Conservation (phyloP, 2,113 vertebrate genomes). For the Carlito syrichta region DNA sequence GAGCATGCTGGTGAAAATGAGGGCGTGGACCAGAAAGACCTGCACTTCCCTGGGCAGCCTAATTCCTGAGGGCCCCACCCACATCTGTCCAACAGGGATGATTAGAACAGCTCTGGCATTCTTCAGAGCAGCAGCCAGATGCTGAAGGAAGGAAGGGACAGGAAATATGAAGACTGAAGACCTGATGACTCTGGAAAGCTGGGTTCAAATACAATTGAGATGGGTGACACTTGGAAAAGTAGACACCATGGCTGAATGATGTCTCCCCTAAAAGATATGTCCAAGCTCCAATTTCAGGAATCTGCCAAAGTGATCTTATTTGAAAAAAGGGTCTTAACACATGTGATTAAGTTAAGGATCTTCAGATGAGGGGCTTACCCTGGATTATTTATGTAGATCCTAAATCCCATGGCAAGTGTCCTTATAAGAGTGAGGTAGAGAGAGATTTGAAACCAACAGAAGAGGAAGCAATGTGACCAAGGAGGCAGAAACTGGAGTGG, state of each 20-base stretch:
- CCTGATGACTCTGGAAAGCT: neutral
- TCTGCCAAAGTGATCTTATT: neutral
- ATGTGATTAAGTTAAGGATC: neutral
- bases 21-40: neutral
- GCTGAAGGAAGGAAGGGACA: neutral
- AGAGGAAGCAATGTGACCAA: neutral
- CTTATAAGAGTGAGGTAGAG: neutral
- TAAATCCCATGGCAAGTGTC: neutral
- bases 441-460: neutral
- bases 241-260: neutral
- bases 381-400: neutral
- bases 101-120: neutral
- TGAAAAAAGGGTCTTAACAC: conserved; percentile 4
- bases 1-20: neutral
- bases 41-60: neutral
- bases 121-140: neutral
- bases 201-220: neutral
- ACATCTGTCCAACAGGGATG: too few species aligned
- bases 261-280: neutral
- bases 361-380: neutral
- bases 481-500: neutral
- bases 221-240: neutral
- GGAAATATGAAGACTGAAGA: neutral
- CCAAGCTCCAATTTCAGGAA: neutral
- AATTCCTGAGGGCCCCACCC: neutral